phyloP scores from a whole-genome alignment of 2,888 invertebrate genomes.

The Enchytraeus crypticus region DNA sequence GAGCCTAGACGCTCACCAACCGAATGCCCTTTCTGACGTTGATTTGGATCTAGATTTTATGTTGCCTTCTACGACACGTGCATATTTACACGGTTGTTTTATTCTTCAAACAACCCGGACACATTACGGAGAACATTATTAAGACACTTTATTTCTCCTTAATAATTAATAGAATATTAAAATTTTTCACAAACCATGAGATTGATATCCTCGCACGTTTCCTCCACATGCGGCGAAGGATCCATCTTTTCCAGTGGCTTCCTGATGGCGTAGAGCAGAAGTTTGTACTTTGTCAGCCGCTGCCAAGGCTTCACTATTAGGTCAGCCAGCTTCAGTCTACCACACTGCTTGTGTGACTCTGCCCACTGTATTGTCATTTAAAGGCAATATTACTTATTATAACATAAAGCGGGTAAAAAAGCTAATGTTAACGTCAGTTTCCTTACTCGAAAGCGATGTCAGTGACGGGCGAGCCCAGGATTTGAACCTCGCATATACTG shows the following conservation, averaged over 20 bases:
- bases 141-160: not conserved
- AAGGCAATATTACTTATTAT: no score
- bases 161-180: not conserved
- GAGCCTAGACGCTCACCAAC: no score
- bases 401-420: no score
- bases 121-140: not conserved
- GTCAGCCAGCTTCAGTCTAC: conserved; percentile 75
- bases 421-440: no score
- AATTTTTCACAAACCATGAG: conserved; percentile 16
- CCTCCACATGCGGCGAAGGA: conserved; percentile 56
- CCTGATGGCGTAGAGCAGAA: conserved; percentile 74
- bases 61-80: no score
- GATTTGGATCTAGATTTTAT: no score
- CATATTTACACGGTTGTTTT: no score
- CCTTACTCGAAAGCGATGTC: no score
- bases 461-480: no score
- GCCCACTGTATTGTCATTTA: conserved; percentile 79
- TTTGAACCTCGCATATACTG: no score
- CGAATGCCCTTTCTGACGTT: no score
- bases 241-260: conserved; percentile 62
- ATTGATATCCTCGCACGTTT: conserved; percentile 7
- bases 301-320: conserved; percentile 92
- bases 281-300: conserved; percentile 82
- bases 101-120: no score
- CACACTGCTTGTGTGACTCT: conserved; percentile 79